Conservation (phyloP, 2,888 invertebrate genomes). For the Alloplasta piceator region DNA sequence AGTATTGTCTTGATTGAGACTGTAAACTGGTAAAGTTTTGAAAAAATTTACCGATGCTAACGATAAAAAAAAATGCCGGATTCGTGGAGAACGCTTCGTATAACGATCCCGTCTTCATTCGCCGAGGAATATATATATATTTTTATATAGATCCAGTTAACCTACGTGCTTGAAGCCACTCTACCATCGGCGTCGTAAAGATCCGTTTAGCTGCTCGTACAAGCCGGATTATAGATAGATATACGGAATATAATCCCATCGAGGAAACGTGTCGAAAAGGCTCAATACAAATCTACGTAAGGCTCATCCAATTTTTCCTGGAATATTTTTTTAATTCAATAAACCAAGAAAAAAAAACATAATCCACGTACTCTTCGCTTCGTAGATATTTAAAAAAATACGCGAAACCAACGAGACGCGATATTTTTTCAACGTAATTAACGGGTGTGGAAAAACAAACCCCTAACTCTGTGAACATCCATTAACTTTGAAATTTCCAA, state of each 20-base stretch:
- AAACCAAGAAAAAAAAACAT: slow-evolving; percentile 6
- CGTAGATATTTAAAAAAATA: not conserved
- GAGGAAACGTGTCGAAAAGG: slow-evolving; percentile 10
- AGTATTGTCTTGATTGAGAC: no score
- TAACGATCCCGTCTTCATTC: not conserved
- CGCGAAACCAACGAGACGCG: no score
- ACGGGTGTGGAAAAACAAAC: no score
- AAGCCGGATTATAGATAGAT: slow-evolving; percentile 61
- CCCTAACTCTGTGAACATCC: no score
- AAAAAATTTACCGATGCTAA: no score
- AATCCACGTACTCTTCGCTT: slow-evolving; percentile 10
- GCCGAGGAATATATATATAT: slow-evolving; percentile 31
- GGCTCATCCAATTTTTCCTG: slow-evolving; percentile 4
- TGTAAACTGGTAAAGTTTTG: no score
- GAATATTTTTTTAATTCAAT: slow-evolving; percentile 21
- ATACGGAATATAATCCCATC: slow-evolving; percentile 46
- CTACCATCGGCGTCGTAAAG: slow-evolving; percentile 63
- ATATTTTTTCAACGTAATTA: no score
- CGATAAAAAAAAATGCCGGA: no score
- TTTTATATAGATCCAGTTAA: not conserved
- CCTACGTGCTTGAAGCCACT: slow-evolving; percentile 46
- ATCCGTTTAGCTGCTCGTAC: slow-evolving; percentile 68
- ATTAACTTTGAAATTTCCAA: no score
- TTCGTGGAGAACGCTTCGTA: no score
- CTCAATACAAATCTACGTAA: slow-evolving; percentile 11